Conservation (phyloP, 1,140 invertebrate species). For the Hyles vespertilio region DNA sequence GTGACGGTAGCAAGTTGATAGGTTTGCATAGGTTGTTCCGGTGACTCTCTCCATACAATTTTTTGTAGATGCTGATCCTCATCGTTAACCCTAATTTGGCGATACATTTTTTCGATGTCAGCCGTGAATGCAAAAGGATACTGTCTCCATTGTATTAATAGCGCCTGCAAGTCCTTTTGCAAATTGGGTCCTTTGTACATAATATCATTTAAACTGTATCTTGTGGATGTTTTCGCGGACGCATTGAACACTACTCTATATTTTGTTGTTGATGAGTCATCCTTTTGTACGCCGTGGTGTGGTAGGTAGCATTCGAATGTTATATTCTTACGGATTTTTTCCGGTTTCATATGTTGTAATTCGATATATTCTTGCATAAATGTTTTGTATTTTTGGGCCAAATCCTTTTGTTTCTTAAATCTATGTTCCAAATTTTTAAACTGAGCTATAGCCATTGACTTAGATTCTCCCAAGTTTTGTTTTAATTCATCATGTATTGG, state of each 20-base stretch:
- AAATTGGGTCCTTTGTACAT: neutral
- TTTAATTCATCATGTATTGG: constrained; percentile 12
- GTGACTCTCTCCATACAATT: no score
- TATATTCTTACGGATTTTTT: neutral
- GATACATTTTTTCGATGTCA: neutral
- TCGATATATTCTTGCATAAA: constrained; percentile 7
- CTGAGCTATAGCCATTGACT: no score
- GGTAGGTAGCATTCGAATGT: constrained; percentile 5
- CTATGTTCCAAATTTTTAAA: no score
- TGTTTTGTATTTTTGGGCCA: constrained; percentile 16
- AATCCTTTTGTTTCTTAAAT: constrained; percentile 11
- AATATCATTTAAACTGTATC: neutral
- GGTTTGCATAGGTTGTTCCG: no score
- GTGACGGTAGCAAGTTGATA: no score
- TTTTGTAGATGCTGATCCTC: neutral
- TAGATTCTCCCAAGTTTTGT: constrained; percentile 18
- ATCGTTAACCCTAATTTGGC: neutral
- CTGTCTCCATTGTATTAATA: neutral
- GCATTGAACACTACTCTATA: neutral
- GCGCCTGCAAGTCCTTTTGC: neutral
- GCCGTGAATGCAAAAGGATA: neutral
- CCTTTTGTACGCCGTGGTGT: neutral
- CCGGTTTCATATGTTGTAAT: constrained; percentile 7
- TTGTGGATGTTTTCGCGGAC: neutral
- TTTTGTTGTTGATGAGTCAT: neutral